Percentiles rank a stretch among this genome's conserved stretches.
Evolutionary conservation across 2,113 vertebrate genomes (phyloP).

Genomic region (Talpa occidentalis): DNA sequence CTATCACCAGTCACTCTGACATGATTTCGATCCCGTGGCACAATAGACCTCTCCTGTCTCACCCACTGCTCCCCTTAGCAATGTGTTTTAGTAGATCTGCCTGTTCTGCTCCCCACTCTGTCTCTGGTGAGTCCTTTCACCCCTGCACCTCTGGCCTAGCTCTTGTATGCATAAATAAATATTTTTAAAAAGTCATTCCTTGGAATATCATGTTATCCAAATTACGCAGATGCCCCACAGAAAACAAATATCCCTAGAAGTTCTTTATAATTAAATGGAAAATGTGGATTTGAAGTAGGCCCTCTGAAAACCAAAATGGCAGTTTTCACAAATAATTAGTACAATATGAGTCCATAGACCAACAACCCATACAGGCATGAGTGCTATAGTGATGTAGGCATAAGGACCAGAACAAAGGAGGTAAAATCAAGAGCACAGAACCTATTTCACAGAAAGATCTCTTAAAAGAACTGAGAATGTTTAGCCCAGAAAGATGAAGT

Average conservation of each 20-base stretch:
- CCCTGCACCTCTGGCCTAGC: no score
- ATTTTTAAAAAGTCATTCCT: no score
- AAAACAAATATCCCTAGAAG: conserved; percentile 6
- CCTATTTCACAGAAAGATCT: background rate
- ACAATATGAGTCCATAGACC: background rate
- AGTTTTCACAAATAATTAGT: background rate
- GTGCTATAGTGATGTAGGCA: background rate
- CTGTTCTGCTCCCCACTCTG: no score
- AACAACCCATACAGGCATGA: background rate
- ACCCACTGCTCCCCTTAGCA: no score
- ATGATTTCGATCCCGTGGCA: no score
- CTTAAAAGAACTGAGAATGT: background rate
- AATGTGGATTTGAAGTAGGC: background rate
- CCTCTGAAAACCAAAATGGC: background rate
- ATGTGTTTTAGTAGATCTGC: no score
- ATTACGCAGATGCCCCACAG: background rate
- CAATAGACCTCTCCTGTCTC: no score
- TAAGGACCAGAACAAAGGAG: background rate
- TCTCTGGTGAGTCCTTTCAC: no score
- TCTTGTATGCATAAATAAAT: no score
- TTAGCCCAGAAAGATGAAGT: background rate
- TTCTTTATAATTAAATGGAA: conserved; percentile 2
- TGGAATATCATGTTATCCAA: background rate
- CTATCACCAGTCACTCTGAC: no score
- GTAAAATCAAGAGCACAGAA: background rate